A percentile compares a stretch with the other conserved stretches of the same genome.
Conservation (phyloP, 37 sponge, comb jelly and placozoan species). For the Halichondria panicea region DNA sequence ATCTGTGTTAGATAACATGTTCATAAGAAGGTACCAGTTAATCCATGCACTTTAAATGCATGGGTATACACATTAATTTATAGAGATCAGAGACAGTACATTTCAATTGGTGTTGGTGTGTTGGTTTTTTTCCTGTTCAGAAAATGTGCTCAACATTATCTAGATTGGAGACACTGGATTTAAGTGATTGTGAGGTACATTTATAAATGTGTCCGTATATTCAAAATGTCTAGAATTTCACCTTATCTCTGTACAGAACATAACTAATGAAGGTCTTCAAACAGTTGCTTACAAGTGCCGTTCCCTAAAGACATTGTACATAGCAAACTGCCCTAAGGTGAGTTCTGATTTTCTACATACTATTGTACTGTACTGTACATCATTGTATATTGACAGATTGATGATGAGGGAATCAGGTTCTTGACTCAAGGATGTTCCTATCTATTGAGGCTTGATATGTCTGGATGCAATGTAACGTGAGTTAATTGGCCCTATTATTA, state of each 20-base stretch:
- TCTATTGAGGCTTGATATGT: slow-evolving; percentile 28
- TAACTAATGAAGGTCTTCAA: slow-evolving; percentile 71
- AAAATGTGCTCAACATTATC: slow-evolving; percentile 55
- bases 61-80: no score
- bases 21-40: slow-evolving; percentile 2
- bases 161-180: slow-evolving; percentile 69
- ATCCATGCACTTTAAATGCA: no score
- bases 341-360: not conserved
- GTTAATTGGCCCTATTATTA: not conserved
- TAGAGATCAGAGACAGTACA: no score
- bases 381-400: slow-evolving; percentile 46
- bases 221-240: not conserved
- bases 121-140: slow-evolving; percentile 28
- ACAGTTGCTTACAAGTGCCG: slow-evolving; percentile 75
- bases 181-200: slow-evolving; percentile 82
- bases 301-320: slow-evolving; percentile 32
- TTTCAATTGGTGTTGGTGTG: not conserved
- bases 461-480: slow-evolving; percentile 54
- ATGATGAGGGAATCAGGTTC: slow-evolving; percentile 75
- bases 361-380: not conserved
- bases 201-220: no score
- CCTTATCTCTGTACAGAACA: slow-evolving; percentile 16
- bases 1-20: not conserved
- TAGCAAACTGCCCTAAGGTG: slow-evolving; percentile 64
- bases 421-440: slow-evolving; percentile 74